Percentiles rank a stretch among this genome's conserved stretches.
Conservation (phyloP, 1,140 invertebrate genomes). For the Reticulitermes speratus region DNA sequence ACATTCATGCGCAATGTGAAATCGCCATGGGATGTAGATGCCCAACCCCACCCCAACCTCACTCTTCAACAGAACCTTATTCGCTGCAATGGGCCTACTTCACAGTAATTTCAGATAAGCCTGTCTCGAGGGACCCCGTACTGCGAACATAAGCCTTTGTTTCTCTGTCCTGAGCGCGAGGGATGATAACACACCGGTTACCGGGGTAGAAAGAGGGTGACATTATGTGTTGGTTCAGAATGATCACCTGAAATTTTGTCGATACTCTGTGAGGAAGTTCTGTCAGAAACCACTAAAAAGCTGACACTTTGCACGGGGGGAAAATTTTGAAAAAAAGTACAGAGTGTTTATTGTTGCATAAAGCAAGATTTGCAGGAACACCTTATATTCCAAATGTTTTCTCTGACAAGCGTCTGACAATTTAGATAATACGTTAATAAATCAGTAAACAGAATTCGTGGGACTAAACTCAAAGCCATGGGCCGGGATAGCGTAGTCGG, state of each 20-base stretch:
- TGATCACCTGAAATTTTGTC: neutral
- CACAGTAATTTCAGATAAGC: conserved; percentile 30
- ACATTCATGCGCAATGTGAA: neutral
- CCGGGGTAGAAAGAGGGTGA: neutral
- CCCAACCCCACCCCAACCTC: neutral
- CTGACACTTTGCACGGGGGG: too few relatives aligned
- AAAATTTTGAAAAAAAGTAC: too few relatives aligned
- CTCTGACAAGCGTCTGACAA: too few relatives aligned
- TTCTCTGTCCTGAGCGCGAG: neutral
- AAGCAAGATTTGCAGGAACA: too few relatives aligned
- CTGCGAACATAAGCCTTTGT: conserved; percentile 24
- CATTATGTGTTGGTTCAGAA: neutral
- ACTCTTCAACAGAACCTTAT: neutral
- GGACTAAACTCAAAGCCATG: too few relatives aligned
- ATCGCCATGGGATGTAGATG: neutral
- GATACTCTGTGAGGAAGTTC: neutral
- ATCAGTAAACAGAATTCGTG: too few relatives aligned
- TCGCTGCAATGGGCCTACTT: conserved; percentile 7
- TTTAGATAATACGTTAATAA: too few relatives aligned
- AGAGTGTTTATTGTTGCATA: too few relatives aligned
- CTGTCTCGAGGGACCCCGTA: conserved; percentile 11
- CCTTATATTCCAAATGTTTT: too few relatives aligned
- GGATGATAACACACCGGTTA: neutral
- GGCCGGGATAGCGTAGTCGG: too few relatives aligned
- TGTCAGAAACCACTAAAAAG: neutral